These are phyloP conservation scores for Rutpela maculata DNA, from an alignment of 2,888 invertebrate species.

Conservation along the genomic window DNA sequence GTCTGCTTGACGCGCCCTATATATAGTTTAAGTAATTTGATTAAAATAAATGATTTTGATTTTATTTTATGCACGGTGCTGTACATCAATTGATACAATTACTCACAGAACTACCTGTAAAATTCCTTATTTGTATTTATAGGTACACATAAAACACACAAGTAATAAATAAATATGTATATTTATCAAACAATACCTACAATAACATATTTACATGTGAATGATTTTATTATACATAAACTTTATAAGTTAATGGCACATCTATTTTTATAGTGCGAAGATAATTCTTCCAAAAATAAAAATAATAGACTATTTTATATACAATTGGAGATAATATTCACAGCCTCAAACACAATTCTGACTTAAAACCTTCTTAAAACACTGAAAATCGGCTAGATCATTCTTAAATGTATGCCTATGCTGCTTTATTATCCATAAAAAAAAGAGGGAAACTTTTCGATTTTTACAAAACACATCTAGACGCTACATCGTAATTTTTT, in stretches of 20 bases:
- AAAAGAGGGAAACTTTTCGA: constrained; percentile 13
- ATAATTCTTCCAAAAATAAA: constrained; percentile 61
- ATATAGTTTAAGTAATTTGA: too few species aligned
- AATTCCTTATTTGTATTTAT: too few species aligned
- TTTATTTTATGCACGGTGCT: too few species aligned
- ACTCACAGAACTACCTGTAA: too few species aligned
- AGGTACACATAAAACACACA: constrained; percentile 9
- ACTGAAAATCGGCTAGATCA: constrained; percentile 44
- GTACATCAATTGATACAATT: too few species aligned
- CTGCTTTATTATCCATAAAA: constrained; percentile 50
- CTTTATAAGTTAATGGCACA: constrained; percentile 69
- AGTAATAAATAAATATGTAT: constrained; percentile 69
- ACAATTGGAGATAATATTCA: constrained; percentile 67
- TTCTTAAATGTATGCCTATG: constrained; percentile 43
- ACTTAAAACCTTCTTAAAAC: constrained; percentile 56
- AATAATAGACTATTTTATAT: constrained; percentile 58
- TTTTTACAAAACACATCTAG: constrained; percentile 35
- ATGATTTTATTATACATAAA: constrained; percentile 63
- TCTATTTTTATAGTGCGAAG: constrained; percentile 64
- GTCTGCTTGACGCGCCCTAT: too few species aligned
- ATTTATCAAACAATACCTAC: constrained; percentile 68
- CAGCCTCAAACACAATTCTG: constrained; percentile 68
- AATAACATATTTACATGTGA: constrained; percentile 65
- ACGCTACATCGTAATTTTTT: constrained; percentile 30
- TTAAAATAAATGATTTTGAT: too few species aligned